phyloP scores from a whole-genome alignment of 2,888 invertebrate genomes.

The Clitarchus hookeri region DNA sequence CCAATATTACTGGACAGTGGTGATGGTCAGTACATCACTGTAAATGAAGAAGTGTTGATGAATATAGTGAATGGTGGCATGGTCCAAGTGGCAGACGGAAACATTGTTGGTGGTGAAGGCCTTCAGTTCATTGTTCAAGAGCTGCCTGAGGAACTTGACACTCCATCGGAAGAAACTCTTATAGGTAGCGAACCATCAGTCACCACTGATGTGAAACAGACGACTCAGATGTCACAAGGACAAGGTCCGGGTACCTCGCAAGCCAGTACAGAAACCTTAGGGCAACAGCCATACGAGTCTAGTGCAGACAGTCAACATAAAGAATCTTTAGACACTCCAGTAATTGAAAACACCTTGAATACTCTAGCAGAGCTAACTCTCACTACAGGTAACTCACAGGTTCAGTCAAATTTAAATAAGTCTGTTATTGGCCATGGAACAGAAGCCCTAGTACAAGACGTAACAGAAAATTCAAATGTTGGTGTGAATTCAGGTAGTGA shows the following conservation, averaged over 20 bases:
- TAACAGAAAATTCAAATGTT: neutral
- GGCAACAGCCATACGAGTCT: neutral
- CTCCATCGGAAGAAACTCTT: conserved; percentile 4
- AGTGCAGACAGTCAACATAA: neutral
- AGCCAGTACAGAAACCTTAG: neutral
- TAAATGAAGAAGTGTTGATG: conserved; percentile 64
- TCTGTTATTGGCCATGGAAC: neutral
- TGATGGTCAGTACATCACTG: conserved; percentile 66
- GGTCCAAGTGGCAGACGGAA: conserved; percentile 40
- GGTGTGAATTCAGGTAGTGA: neutral
- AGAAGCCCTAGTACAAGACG: neutral
- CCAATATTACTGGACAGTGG: conserved; percentile 68
- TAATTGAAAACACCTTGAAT: conserved; percentile 7
- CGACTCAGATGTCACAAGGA: neutral
- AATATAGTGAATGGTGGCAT: conserved; percentile 44
- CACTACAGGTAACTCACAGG: neutral
- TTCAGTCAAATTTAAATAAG: neutral
- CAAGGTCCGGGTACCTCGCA: neutral
- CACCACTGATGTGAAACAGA: neutral
- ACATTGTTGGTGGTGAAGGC: conserved; percentile 35
- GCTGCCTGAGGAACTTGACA: conserved; percentile 25
- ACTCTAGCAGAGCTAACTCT: neutral
- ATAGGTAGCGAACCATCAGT: conserved; percentile 1
- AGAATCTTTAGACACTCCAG: conserved; percentile 4
- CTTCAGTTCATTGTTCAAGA: conserved; percentile 39